Conservation (phyloP, 2,113 vertebrate genomes). For the Sprattus sprattus region DNA sequence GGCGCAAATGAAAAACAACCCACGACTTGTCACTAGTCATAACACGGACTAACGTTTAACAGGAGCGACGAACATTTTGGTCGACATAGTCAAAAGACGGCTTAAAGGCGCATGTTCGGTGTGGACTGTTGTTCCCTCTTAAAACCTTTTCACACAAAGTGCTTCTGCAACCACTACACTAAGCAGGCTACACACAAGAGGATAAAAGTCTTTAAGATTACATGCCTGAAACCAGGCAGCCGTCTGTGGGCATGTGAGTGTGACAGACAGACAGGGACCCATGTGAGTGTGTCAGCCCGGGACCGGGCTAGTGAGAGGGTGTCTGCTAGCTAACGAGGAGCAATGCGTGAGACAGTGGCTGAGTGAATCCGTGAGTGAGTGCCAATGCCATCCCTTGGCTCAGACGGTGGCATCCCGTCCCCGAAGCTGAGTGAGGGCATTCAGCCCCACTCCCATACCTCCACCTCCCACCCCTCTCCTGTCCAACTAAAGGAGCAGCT, state of each 20-base stretch:
- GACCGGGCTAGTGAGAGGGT: not conserved
- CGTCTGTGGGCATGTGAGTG: slow-evolving; percentile 1
- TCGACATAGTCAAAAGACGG: not conserved
- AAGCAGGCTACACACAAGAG: not conserved
- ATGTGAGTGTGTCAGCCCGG: not conserved
- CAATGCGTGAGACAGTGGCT: not conserved
- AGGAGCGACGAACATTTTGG: not conserved
- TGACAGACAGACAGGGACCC: not conserved
- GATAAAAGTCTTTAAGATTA: not conserved
- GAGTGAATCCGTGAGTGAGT: not conserved
- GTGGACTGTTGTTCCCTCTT: not conserved
- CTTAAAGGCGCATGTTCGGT: not conserved
- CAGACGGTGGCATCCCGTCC: not conserved
- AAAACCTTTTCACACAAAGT: not conserved
- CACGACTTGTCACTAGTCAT: not conserved
- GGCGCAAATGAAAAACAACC: not conserved
- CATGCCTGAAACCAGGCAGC: not conserved
- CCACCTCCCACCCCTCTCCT: not conserved
- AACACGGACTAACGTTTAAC: not conserved
- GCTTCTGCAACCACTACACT: not conserved
- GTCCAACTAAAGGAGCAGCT: slow-evolving; percentile 40
- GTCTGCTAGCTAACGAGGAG: not conserved
- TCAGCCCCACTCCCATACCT: slow-evolving; percentile 10
- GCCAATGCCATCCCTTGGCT: slow-evolving; percentile 5
- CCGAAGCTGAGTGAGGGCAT: slow-evolving; percentile 37